These are phyloP conservation scores for Leptestheria dahalacensis DNA, from an alignment of 1,140 invertebrate genomes.

Conservation along the genomic window DNA sequence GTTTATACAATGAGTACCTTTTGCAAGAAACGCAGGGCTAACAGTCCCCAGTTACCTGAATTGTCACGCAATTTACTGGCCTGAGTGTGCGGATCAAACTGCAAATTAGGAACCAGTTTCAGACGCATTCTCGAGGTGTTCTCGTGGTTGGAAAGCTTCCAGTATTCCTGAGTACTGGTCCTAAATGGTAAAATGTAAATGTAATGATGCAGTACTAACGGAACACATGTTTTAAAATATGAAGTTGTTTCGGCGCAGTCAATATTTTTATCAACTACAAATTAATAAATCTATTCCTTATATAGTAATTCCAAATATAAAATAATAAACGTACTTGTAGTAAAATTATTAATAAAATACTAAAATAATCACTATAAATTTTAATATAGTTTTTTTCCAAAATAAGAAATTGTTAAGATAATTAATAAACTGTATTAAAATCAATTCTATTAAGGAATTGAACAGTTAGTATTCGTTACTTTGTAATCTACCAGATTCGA, in stretches of 20 bases:
- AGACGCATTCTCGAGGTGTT: constrained; percentile 46
- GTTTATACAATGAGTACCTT: no score
- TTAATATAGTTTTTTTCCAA: background rate
- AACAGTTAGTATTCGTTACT: no score
- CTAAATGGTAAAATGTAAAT: constrained; percentile 21
- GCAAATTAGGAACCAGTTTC: constrained; percentile 39
- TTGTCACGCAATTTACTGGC: constrained; percentile 47
- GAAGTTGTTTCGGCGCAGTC: no score
- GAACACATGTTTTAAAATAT: background rate
- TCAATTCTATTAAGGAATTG: no score
- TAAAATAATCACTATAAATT: background rate
- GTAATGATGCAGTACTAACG: background rate
- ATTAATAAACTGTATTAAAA: no score
- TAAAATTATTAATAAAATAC: background rate
- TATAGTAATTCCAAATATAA: no score
- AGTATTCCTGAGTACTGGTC: constrained; percentile 26
- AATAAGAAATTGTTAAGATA: no score
- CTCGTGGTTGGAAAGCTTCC: constrained; percentile 46
- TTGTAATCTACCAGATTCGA: no score
- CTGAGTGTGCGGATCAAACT: constrained; percentile 41
- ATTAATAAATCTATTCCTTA: no score
- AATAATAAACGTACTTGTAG: no score
- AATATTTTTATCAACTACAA: no score
- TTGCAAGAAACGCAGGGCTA: no score
- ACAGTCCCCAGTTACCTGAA: constrained; percentile 29